Base-by-base conservation (phyloP, 1,140 invertebrate species). In the Helicoverpa zea region DNA sequence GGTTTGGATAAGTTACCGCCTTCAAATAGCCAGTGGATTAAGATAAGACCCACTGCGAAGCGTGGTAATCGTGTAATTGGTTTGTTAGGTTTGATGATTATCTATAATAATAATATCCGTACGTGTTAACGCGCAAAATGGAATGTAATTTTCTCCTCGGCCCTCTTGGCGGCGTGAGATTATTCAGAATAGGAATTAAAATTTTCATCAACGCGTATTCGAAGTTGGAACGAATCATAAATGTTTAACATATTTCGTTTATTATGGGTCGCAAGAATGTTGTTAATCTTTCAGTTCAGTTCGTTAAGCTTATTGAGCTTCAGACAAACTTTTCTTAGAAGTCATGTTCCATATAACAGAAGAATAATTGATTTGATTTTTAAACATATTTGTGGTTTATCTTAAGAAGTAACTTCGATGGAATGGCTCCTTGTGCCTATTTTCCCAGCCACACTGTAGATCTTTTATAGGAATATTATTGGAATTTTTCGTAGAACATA, bases 121-220 rank as follows among this genome's bases (percentile, higher is more conserved):
- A 73, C 70, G 70, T 73, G 70, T 73, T 73, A 73, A 73, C 52
- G 70, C 70, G 70, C 70, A 73, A 73, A 73, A 73, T 58, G 70
- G 70, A 73, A 73, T 73, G 70, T 73, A 73, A 73, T 73, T 73
- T 73, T 73, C 70, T 73, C 52, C 70, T 52, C 56, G 70, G 52
- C 23, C 68, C 54, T 16, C 54, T 58, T 16, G 54, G 47, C 52
- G 52, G 52, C 70, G 70, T 73, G 70, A 54, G 70, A 73, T 73
- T 73, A 73, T 73, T 56, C 70, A 56, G 29, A 58, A 73, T 73
- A 23, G 70, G 70, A 73, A 73, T 73, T 58, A 58, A 73, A 73
- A 73, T 73, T 58, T 58, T 72, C 68, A 51, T 52, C 70, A 58
- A 54, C 70, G 70, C 70, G 30, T 73, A 73, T 73, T 35, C 54